Evolutionary conservation across 1,140 invertebrate species (phyloP).

Genomic region (Drosophila saltans): DNA sequence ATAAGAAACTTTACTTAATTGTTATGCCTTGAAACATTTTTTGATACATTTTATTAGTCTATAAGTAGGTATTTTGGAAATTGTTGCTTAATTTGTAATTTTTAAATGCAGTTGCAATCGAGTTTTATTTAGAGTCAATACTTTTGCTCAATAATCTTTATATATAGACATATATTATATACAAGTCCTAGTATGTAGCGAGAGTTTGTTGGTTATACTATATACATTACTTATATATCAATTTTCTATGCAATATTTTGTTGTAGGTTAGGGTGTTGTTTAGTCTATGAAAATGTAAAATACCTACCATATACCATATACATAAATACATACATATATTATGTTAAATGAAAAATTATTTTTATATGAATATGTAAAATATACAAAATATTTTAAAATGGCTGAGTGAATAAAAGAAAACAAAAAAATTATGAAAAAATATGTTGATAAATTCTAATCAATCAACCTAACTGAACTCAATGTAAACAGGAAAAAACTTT

Average conservation of each 20-base stretch:
- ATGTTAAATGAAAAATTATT: slow-evolving; percentile 61
- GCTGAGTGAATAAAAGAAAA: slow-evolving; percentile 72
- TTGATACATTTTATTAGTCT: slow-evolving; percentile 72
- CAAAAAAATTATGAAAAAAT: slow-evolving; percentile 35
- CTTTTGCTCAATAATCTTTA: slow-evolving; percentile 58
- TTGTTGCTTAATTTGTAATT: slow-evolving; percentile 79
- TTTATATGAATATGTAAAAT: slow-evolving; percentile 70
- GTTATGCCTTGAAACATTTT: slow-evolving; percentile 72
- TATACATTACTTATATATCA: slow-evolving; percentile 31
- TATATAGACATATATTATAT: slow-evolving; percentile 28
- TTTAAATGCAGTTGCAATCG: slow-evolving; percentile 66
- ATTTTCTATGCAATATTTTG: slow-evolving; percentile 65
- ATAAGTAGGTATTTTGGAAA: slow-evolving; percentile 79
- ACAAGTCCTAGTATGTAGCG: slow-evolving; percentile 30
- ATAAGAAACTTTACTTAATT: slow-evolving; percentile 73
- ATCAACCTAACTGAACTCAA: too few relatives aligned
- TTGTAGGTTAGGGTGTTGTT: slow-evolving; percentile 77
- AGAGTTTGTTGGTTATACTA: slow-evolving; percentile 50
- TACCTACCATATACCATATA: slow-evolving; percentile 21
- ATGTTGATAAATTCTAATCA: not conserved
- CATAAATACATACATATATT: slow-evolving; percentile 31
- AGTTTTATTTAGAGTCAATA: slow-evolving; percentile 62
- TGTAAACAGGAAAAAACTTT: too few relatives aligned
- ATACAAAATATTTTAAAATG: slow-evolving; percentile 69
- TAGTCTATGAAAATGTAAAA: slow-evolving; percentile 57